phyloP scores from a whole-genome alignment of 2,113 vertebrate genomes.

The Pungitius pungitius region DNA sequence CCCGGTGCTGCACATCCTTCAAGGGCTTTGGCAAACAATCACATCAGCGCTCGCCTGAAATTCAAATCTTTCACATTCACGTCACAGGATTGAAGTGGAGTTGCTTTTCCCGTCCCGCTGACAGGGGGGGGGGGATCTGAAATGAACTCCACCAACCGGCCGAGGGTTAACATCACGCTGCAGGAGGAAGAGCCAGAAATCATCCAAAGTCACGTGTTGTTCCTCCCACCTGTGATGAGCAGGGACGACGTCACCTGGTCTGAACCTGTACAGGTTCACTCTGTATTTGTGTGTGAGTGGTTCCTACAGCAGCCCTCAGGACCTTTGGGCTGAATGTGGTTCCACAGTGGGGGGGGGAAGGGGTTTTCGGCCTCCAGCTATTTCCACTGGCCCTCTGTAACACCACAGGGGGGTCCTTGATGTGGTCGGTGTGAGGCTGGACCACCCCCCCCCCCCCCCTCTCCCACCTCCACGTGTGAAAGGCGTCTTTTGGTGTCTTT shows the following conservation, averaged over 20 bases:
- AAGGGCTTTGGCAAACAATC: conserved; percentile 29
- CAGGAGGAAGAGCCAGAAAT: too few relatives aligned
- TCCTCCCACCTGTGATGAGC: too few relatives aligned
- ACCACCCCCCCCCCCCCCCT: not conserved
- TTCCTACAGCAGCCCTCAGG: too few relatives aligned
- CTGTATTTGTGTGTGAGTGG: too few relatives aligned
- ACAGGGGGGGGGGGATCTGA: too few relatives aligned
- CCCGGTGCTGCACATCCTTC: not conserved
- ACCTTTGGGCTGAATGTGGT: conserved; percentile 8
- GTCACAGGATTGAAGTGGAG: too few relatives aligned
- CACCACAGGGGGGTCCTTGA: conserved; percentile 3
- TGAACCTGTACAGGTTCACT: too few relatives aligned
- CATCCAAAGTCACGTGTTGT: too few relatives aligned
- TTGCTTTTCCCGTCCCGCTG: too few relatives aligned
- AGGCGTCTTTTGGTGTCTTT: conserved; percentile 49
- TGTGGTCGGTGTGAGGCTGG: not conserved
- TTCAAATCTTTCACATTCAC: conserved; percentile 9
- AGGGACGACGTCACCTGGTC: too few relatives aligned
- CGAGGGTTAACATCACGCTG: conserved; percentile 31
- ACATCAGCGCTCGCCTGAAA: conserved; percentile 1
- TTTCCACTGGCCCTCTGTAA: conserved; percentile 3
- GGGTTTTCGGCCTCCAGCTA: not conserved
- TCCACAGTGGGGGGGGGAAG: not conserved
- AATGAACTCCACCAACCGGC: too few relatives aligned
- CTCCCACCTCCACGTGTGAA: conserved; percentile 46